Evolutionary conservation across 2,113 vertebrate genomes (phyloP), one percentile per base, ranked within the genome.

Genomic region (Aphyosemion australe): DNA sequence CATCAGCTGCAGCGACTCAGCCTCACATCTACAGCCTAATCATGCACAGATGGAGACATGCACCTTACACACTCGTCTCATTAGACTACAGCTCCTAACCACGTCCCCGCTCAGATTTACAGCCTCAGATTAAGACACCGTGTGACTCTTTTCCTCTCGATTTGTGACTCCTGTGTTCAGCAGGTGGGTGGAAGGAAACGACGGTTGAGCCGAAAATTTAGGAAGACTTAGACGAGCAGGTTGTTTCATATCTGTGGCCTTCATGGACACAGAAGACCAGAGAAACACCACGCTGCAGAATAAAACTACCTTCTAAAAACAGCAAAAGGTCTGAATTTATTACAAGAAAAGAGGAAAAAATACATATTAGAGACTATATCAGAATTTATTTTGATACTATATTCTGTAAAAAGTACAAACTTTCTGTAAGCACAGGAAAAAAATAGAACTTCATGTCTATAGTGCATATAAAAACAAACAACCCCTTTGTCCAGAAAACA

Each of bases 11-110:
- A 31, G 51, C 37, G 41, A 43, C 59, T 48, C 53, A 32, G 53
- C 42, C 57, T 20, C 46, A 42, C 20, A 49, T 3, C 3, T 5
- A 26, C 41, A 47, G n/a, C 51, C 37, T 56, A 71, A 34, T 63
- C 34, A 16, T 45, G 37, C 53, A 58, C 53, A 64, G 60, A 64
- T 51, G 69, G 54, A 51, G 37, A 57, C 37, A 63, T 47, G 20
- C 34, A 21, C 19, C 37, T 18, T 42, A 39, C 61, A 47, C 21
- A 61, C 49, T 21, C 66, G 20, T 61, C 8, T 8, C 31, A 54
- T 61, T 54, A 39, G 8, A 21, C 42, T 47, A 16, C 13, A 63
- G 52, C 52, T 43, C 32, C 60, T 43, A 16, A 45, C 34, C 26
- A 26, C 26, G 26, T 26, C 26, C 26, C 26, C 26, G 3, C 50